These are phyloP conservation scores for Polydrusus cervinus DNA, from an alignment of 2,888 invertebrate genomes.

Conservation along the genomic window DNA sequence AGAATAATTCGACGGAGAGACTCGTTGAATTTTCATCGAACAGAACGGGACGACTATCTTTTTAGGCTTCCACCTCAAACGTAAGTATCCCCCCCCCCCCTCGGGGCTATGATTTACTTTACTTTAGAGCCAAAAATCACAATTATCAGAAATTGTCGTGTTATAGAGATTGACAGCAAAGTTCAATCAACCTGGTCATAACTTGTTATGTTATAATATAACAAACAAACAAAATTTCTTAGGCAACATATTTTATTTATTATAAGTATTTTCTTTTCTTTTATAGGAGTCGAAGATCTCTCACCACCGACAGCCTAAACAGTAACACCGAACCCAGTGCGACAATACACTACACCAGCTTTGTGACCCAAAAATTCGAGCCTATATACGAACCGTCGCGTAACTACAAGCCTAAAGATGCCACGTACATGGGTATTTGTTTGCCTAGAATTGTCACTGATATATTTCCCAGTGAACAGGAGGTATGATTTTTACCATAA, in stretches of 20 bases:
- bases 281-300: slow-evolving; percentile 39
- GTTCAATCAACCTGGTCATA: no score
- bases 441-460: slow-evolving; percentile 80
- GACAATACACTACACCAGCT: slow-evolving; percentile 49
- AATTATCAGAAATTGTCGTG: no score
- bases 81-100: no score
- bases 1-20: slow-evolving; percentile 75
- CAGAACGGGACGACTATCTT: slow-evolving; percentile 57
- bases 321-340: slow-evolving; percentile 42
- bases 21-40: slow-evolving; percentile 56
- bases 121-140: no score
- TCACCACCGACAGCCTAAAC: slow-evolving; percentile 34
- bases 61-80: slow-evolving; percentile 57
- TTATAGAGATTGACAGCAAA: no score
- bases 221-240: no score
- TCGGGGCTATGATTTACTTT: no score
- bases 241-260: neutral
- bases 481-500: slow-evolving; percentile 49
- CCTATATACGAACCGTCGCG: slow-evolving; percentile 45
- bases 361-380: slow-evolving; percentile 42
- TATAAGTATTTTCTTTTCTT: slow-evolving; percentile 3
- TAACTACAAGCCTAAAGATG: slow-evolving; percentile 59
- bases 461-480: slow-evolving; percentile 73
- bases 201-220: no score
- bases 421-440: slow-evolving; percentile 83